Base-by-base conservation (phyloP, 2,888 invertebrate species). In the Rhamphomyia laevipes region DNA sequence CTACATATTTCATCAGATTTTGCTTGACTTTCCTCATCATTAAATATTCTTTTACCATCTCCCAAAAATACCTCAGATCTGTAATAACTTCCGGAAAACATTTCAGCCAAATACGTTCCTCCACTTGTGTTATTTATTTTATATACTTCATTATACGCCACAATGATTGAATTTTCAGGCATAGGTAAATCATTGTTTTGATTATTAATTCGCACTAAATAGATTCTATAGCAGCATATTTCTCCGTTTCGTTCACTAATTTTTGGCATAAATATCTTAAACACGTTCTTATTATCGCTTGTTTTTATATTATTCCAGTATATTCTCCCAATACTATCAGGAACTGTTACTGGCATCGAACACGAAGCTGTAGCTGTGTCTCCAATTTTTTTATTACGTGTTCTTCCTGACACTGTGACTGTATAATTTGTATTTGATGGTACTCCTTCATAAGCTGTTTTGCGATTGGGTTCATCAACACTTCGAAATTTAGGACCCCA, bases 351-450 rank as follows among this genome's bases (percentile, higher is more conserved):
- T 5, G 80, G 80, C 67, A 88, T 89, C 45, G 71, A 68, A 63
- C 90, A 92, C 57, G 76, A 73, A 0, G 73, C 71, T 12, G 73
- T 65, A 1, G 79, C 80, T 51, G 78, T 74, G 53, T 81, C 78
- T 0, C 91, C 91, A 45, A 81, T 80, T 46, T 81, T 78, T 44
- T 85, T 80, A 40, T 82, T 80, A 46, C 86, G 76, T 1, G 88
- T 90, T 60, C 87, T 81, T 1, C 84, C 89, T 49, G 83, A 83
- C 49, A 90, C 76, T 0, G 76, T 76, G 27, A 88, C 83, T 13
- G 85, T 85, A 66, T 89, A 90, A 66, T 86, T 83, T 1, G 90
- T 91, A 66, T 92, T 90, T 4, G 90, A 80, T 48, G 82, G 81
- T 31, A 88, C 76, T 43, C 81, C 80, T 58, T 82, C 81, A 61